These are phyloP conservation scores for Tortricodes alternella DNA, from an alignment of 2,888 invertebrate genomes.

Conservation along the genomic window DNA sequence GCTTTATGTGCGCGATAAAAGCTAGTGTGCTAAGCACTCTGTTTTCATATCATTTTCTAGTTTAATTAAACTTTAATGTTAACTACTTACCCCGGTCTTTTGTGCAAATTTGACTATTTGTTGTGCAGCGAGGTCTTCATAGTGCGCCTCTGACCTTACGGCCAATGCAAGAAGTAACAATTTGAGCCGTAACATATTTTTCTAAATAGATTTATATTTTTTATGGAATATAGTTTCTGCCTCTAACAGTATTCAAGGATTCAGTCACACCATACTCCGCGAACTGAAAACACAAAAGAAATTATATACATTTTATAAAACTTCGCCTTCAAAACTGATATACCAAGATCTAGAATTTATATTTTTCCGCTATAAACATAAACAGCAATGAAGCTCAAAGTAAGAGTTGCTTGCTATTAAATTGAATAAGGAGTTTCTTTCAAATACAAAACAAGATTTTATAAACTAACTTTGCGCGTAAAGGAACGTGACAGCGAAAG, in stretches of 20 bases:
- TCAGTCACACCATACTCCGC: too few species aligned
- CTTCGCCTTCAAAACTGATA: too few species aligned
- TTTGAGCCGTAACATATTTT: slow-evolving; percentile 32
- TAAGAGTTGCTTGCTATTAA: slow-evolving; percentile 8
- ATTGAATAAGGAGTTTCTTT: neutral
- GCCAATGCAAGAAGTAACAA: slow-evolving; percentile 30
- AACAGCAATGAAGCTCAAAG: too few species aligned
- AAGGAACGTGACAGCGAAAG: neutral
- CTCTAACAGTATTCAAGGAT: too few species aligned
- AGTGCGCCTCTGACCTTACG: slow-evolving; percentile 35
- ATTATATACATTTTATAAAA: too few species aligned
- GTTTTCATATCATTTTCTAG: neutral
- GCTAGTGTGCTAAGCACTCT: neutral
- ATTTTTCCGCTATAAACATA: too few species aligned
- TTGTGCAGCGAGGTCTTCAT: slow-evolving; percentile 48
- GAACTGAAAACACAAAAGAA: too few species aligned
- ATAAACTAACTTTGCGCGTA: neutral
- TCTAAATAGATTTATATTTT: too few species aligned
- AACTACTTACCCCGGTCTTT: slow-evolving; percentile 48
- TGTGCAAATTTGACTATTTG: slow-evolving; percentile 57
- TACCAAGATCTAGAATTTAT: too few species aligned
- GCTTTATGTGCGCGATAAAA: too few species aligned
- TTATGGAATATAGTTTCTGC: too few species aligned
- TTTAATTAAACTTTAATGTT: neutral
- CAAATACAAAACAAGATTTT: neutral